Base-by-base conservation (phyloP, 1,140 invertebrate species). In the Trichonephila clavipes region DNA sequence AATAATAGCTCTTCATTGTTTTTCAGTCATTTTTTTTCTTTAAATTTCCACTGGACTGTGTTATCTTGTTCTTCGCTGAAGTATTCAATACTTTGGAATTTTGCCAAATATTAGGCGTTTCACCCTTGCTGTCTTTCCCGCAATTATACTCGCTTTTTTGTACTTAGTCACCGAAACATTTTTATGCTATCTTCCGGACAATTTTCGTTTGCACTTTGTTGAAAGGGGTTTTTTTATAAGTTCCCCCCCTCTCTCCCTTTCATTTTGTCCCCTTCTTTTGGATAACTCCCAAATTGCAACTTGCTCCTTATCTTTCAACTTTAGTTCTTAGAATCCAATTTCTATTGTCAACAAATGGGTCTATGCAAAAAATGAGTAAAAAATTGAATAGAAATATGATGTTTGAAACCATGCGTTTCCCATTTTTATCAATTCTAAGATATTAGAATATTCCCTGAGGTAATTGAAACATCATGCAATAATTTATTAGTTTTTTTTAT, bases 31-130 rank as follows among this genome's bases (percentile, higher is more conserved):
- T 77, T 40, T 24, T 77, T 40, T 14, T 40, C 72, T 19, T 77
- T 5, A 18, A 77, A 3, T 40, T 34, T 34, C 6, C 18, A 18
- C 72, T 6, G 34, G 34, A 40, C 8, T 24, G 21, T 77, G 14
- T 34, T 77, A 77, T 77, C 72, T 40, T 34, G 24, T 40, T 77
- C 18, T 77, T 77, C 14, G 18, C 14, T 14, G 34, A 77, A 77
- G 34, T 77, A 77, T 77, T 77, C 72, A 77, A 77, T 77, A 77
- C 28, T 77, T 77, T 77, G 72, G 72, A 34, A 28, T 77, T 77
- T 40, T 40, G 24, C 72, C 72, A 77, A 77, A 16, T 34, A 77
- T 77, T 40, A 77, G 28, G 72, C 34, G 28, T 40, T 34, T 19
- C 28, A 34, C 18, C 18, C 72, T 16, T 34, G 5, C 3, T 28